Evolutionary conservation across 2,888 invertebrate genomes (phyloP).

Genomic region (Dolichopus griseipennis): DNA sequence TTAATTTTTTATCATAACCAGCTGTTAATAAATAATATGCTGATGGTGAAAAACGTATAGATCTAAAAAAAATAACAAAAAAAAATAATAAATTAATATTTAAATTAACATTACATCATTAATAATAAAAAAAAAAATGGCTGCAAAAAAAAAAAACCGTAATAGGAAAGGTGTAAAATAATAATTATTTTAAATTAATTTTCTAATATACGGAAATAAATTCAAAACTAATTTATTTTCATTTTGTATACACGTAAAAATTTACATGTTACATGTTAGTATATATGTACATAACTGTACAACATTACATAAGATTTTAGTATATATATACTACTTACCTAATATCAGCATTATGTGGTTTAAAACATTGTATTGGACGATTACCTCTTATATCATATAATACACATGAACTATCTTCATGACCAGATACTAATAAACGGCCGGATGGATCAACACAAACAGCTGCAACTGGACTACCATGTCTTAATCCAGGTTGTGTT

Average conservation of each 20-base stretch:
- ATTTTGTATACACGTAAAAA: background rate
- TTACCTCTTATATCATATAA: slow-evolving; percentile 86
- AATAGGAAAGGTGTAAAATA: no score
- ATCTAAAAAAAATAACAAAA: slow-evolving; percentile 43
- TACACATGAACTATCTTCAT: slow-evolving; percentile 83
- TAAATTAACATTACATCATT: background rate
- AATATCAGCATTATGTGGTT: slow-evolving; percentile 83
- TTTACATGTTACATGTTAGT: background rate
- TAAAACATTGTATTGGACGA: slow-evolving; percentile 78
- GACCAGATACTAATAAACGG: slow-evolving; percentile 81
- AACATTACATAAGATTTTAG: background rate
- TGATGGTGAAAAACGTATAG: slow-evolving; percentile 88
- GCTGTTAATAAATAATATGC: slow-evolving; percentile 89
- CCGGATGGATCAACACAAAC: slow-evolving; percentile 91
- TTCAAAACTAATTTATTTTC: no score
- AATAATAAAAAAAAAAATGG: background rate
- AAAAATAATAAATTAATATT: background rate
- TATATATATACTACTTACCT: slow-evolving; percentile 26
- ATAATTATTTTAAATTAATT: no score
- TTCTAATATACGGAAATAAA: no score
- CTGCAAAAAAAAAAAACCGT: background rate
- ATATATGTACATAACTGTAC: background rate
- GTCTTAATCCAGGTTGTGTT: slow-evolving; percentile 59
- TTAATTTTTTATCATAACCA: slow-evolving; percentile 84
- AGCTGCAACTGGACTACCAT: slow-evolving; percentile 78